Conservation (phyloP, 2,888 invertebrate genomes). For the Acronicta alni region DNA sequence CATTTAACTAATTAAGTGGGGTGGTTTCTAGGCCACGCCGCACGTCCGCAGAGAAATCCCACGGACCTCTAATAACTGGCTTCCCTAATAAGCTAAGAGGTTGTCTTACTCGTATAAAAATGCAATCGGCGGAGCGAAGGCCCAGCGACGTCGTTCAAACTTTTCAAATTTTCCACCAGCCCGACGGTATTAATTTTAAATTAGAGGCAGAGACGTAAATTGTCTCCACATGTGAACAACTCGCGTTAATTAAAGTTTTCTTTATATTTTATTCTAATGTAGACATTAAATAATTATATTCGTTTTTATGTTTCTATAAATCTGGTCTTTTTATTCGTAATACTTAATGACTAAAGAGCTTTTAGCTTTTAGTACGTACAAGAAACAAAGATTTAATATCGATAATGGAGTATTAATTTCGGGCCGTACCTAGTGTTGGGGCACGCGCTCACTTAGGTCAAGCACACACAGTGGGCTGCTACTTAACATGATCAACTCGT, state of each 20-base stretch:
- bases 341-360: conserved; percentile 16
- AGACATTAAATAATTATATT: conserved; percentile 33
- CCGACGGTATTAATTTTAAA: conserved; percentile 85
- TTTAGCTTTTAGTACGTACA: conserved; percentile 8
- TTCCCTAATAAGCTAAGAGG: conserved; percentile 87
- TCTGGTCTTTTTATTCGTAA: conserved; percentile 16
- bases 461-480: conserved; percentile 41
- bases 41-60: conserved; percentile 80
- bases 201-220: conserved; percentile 79
- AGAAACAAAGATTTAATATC: conserved; percentile 63
- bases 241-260: conserved; percentile 77
- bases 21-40: conserved; percentile 71
- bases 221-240: conserved; percentile 78
- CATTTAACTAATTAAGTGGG: conserved; percentile 86
- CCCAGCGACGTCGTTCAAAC: conserved; percentile 84
- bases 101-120: conserved; percentile 86
- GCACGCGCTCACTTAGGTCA: conserved; percentile 52
- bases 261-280: conserved; percentile 58
- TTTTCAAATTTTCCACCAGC: conserved; percentile 87
- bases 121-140: conserved; percentile 82
- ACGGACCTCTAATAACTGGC: conserved; percentile 83
- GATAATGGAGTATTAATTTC: conserved; percentile 63
- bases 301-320: conserved; percentile 35
- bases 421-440: conserved; percentile 46
- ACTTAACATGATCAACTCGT: conserved; percentile 53